Conservation (phyloP, 1,140 invertebrate species). For the Calephelis virginiensis region DNA sequence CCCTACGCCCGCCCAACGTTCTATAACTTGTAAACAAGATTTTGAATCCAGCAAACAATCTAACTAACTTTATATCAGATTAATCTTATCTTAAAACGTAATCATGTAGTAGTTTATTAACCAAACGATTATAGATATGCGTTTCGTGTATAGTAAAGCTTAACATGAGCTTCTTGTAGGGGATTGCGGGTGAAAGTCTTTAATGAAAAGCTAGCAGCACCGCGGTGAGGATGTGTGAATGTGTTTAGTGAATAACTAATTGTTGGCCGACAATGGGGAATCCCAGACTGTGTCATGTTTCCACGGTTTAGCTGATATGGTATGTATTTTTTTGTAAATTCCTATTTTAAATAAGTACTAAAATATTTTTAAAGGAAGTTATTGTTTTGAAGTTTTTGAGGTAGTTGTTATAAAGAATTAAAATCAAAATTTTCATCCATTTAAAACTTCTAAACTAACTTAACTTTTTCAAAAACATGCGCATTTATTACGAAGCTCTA, state of each 20-base stretch:
- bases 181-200: not conserved
- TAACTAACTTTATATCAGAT: not conserved
- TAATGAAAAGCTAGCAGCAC: slow-evolving; percentile 3
- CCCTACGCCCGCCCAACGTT: slow-evolving; percentile 3
- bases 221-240: not conserved
- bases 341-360: no score
- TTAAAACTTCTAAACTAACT: no score
- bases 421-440: no score
- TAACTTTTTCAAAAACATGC: no score
- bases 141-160: not conserved
- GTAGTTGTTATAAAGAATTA: no score
- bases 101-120: not conserved
- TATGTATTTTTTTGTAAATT: not conserved
- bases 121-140: no score
- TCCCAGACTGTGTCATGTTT: not conserved
- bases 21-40: slow-evolving; percentile 9
- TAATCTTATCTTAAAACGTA: not conserved
- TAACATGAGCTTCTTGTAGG: not conserved
- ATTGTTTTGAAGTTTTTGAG: no score
- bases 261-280: slow-evolving; percentile 1
- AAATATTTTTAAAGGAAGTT: no score
- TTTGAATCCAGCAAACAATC: not conserved
- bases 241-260: slow-evolving; percentile 8
- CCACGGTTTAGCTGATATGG: not conserved
- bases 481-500: no score